Evolutionary conservation across 2,797 vertebrate genomes (phyloP), one percentile per base, ranked within the genome.

Genomic region (Dermochelys coriacea): DNA sequence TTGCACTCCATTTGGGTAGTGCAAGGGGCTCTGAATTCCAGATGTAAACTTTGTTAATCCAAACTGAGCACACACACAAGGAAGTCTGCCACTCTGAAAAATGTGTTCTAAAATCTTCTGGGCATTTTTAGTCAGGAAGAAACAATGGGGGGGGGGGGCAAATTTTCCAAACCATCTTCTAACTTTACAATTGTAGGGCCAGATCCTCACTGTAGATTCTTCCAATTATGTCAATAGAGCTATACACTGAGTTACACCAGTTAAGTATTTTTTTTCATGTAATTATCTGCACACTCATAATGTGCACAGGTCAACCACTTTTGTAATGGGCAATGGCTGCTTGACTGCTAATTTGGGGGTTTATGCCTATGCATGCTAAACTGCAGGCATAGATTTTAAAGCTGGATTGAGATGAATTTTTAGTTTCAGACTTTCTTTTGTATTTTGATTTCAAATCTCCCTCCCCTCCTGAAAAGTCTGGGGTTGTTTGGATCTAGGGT

Each of bases 321-420:
- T 97, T 96, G 96, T 96, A 87, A 96, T 29, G 94, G 82, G 93
- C 94, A 96, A 81, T 87, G 80, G 79, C 54, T 96, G 68, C 87
- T 90, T 96, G 91, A 52, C 88, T 77, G 91, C 84, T 95, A 94
- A 96, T 96, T 91, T 90, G 59, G 45, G 68, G 68, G 11, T 91
- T 96, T 95, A 82, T 92, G 91, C 93, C 96, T 96, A 93, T 91
- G 91, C 85, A 95, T 90, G 89, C 59, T 96, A 93, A 97, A 91
- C 94, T 96, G 84, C 54, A 94, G 93, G 89, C 93, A 95, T 87
- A 80, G 84, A 93, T 88, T 95, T 93, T 93, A 88, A 90, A 94
- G 93, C 75, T 92, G 59, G 57, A 59, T 34, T 92, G 89, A 93
- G 91, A 68, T 29, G 23, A 25, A 54, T 54, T 54, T 54, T 54